phyloP scores from a whole-genome alignment of 1,140 invertebrate species.

The Lamellibrachia luymesi region DNA sequence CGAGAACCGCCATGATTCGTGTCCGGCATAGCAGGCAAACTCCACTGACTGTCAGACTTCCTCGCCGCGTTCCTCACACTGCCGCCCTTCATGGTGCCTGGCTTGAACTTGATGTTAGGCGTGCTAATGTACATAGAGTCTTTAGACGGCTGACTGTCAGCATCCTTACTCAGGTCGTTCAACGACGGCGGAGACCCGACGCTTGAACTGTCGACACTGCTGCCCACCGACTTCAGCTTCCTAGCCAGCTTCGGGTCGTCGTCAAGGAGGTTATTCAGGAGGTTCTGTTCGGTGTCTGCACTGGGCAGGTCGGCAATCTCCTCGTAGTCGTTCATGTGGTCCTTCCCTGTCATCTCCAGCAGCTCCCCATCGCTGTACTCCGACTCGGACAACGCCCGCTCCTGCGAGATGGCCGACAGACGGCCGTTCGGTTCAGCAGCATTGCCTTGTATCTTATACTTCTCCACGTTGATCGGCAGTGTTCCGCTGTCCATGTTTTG shows the following conservation, averaged over 20 bases:
- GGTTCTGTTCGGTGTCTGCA: background rate
- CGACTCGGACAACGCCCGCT: background rate
- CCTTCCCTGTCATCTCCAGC: background rate
- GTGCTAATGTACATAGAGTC: constrained; percentile 4
- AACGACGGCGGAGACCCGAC: background rate
- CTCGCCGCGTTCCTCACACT: background rate
- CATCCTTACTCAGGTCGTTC: background rate
- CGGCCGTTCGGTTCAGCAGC: background rate
- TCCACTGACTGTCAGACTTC: background rate
- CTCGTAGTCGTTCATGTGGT: background rate
- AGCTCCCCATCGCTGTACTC: constrained; percentile 11
- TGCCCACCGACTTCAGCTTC: background rate
- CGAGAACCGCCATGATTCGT: background rate
- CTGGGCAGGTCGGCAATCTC: background rate
- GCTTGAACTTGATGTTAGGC: background rate
- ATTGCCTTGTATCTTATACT: constrained; percentile 5
- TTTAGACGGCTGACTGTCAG: background rate
- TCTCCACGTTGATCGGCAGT: background rate
- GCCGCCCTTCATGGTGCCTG: background rate
- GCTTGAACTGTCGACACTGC: background rate
- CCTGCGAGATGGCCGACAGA: background rate
- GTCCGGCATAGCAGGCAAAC: background rate
- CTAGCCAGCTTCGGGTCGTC: background rate
- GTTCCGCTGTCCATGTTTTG: background rate
- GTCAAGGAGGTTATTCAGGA: background rate